Evolutionary conservation across 2,888 invertebrate species (phyloP).

Genomic region (Scaptodrosophila latifasciaeformis): DNA sequence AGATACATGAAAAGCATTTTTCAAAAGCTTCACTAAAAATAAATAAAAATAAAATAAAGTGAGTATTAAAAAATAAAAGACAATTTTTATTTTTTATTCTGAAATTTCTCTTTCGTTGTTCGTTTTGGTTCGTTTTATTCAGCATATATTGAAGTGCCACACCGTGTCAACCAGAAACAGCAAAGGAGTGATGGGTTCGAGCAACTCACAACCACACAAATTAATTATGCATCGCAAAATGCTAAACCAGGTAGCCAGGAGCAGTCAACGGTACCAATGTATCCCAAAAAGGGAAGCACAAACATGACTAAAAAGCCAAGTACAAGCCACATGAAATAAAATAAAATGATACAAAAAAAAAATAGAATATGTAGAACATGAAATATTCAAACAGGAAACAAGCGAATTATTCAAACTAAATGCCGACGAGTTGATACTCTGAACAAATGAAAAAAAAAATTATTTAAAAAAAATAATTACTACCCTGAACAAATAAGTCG

Average conservation of each 20-base stretch:
- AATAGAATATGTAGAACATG: constrained; percentile 1
- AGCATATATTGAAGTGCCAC: constrained; percentile 5
- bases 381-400: too few relatives aligned
- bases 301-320: constrained; percentile 56
- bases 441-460: too few relatives aligned
- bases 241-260: constrained; percentile 60
- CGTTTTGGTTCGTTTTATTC: too few relatives aligned
- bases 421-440: too few relatives aligned
- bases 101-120: too few relatives aligned
- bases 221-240: constrained; percentile 66
- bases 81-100: neutral
- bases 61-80: constrained; percentile 52
- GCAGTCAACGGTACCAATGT: neutral
- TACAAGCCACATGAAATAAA: constrained; percentile 55
- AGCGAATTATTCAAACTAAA: too few relatives aligned
- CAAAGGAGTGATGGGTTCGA: too few relatives aligned
- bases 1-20: constrained; percentile 63
- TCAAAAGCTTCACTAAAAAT: constrained; percentile 66
- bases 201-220: constrained; percentile 27
- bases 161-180: constrained; percentile 4
- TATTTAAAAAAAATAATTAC: too few relatives aligned
- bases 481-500: too few relatives aligned
- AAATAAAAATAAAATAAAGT: too few relatives aligned
- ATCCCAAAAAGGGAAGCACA: constrained; percentile 4
- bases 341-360: constrained; percentile 16